Conservation (phyloP, 2,113 vertebrate species). For the Callocephalon fimbriatum region DNA sequence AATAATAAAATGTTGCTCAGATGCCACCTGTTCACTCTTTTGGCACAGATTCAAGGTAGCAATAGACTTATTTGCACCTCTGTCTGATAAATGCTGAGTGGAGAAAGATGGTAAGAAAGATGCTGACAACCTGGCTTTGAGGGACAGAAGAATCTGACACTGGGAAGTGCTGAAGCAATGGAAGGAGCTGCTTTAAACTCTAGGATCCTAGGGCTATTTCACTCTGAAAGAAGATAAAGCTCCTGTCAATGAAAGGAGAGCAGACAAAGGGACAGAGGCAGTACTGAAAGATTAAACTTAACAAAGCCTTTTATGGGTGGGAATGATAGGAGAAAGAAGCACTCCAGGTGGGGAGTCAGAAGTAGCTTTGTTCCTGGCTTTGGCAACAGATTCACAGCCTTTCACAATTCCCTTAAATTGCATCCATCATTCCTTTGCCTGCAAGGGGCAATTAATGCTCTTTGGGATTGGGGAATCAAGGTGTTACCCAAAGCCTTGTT, state of each 20-base stretch:
- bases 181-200: not conserved
- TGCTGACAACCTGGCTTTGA: not conserved
- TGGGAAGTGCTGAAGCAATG: not conserved
- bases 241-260: not conserved
- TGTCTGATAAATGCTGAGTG: not conserved
- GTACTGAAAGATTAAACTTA: not conserved
- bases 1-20: not conserved
- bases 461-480: not conserved
- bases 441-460: not conserved
- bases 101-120: not conserved
- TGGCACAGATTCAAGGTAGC: not conserved
- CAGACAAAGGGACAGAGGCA: not conserved
- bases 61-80: not conserved
- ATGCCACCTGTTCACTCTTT: not conserved
- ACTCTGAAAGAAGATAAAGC: not conserved
- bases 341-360: fast-evolving
- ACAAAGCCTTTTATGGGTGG: not conserved
- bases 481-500: not conserved
- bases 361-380: not conserved
- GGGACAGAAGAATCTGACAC: not conserved
- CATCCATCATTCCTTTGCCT: not conserved
- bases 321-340: not conserved
- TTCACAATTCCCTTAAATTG: not conserved
- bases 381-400: not conserved
- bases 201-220: not conserved